Conservation (phyloP, 2,113 vertebrate genomes). For the Aldabrachelys gigantea region DNA sequence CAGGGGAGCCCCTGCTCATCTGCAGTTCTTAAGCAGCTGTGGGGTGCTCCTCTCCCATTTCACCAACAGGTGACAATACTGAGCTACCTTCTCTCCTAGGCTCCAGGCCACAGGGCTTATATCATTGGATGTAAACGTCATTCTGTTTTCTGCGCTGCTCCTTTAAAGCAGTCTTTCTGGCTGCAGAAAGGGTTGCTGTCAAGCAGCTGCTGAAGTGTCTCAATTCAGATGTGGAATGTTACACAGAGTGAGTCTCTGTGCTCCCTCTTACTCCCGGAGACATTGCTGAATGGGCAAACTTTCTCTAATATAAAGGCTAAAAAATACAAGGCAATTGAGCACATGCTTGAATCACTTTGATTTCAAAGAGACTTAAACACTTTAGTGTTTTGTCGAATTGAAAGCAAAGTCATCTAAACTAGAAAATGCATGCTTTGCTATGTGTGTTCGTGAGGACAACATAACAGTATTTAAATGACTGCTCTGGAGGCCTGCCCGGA, state of each 20-base stretch:
- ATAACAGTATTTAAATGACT: not conserved
- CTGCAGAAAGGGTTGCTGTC: not conserved
- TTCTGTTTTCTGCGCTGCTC: not conserved
- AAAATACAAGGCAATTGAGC: not conserved
- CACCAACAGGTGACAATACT: not conserved
- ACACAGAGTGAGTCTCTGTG: not conserved
- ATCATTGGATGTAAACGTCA: not conserved
- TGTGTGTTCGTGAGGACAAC: not conserved
- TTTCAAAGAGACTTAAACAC: not conserved
- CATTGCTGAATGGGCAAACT: not conserved
- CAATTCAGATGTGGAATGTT: not conserved
- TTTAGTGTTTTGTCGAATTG: not conserved
- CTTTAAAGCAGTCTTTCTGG: not conserved
- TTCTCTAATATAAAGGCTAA: not conserved
- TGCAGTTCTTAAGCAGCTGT: not conserved
- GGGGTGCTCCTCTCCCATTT: not conserved
- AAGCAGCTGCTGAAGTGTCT: not conserved
- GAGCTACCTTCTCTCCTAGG: not conserved
- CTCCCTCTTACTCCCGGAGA: not conserved
- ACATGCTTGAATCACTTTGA: not conserved
- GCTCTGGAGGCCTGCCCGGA: not conserved
- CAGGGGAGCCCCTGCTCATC: not conserved
- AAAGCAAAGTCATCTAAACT: not conserved
- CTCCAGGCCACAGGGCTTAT: not conserved
- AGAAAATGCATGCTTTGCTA: not conserved